Conservation (phyloP, 1,140 invertebrate species). For the Copidosoma floridanum region DNA sequence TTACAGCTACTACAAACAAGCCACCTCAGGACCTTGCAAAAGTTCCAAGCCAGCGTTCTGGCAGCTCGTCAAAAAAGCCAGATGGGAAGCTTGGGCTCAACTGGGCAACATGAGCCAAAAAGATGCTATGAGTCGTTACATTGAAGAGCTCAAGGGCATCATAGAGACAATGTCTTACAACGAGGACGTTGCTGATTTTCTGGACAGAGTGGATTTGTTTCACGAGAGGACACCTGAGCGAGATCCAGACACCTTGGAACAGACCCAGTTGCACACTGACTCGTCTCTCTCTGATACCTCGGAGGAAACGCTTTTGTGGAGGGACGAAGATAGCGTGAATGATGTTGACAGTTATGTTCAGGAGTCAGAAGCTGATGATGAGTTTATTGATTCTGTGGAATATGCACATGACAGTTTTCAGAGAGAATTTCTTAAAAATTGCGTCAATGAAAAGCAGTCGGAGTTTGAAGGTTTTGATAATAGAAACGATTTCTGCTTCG, state of each 20-base stretch:
- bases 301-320: slow-evolving; percentile 15
- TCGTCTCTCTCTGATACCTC: slow-evolving; percentile 62
- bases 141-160: too few species aligned
- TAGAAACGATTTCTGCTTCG: not conserved
- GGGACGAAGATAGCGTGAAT: slow-evolving; percentile 43
- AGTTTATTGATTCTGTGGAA: slow-evolving; percentile 75
- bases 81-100: slow-evolving; percentile 88
- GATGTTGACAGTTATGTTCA: slow-evolving; percentile 57
- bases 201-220: too few species aligned
- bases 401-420: not conserved
- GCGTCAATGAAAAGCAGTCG: too few species aligned
- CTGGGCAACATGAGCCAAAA: slow-evolving; percentile 76
- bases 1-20: slow-evolving; percentile 94
- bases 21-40: slow-evolving; percentile 81
- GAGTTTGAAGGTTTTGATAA: not conserved
- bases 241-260: slow-evolving; percentile 71
- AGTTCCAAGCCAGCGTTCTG: slow-evolving; percentile 83
- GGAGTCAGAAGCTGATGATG: slow-evolving; percentile 68
- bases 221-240: too few species aligned
- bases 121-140: too few species aligned
- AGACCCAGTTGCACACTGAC: slow-evolving; percentile 66
- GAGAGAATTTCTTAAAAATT: not conserved
- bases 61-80: slow-evolving; percentile 85
- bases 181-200: too few species aligned
- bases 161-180: too few species aligned